phyloP scores from a whole-genome alignment of 2,888 invertebrate genomes.

The Lamproptera curius region DNA sequence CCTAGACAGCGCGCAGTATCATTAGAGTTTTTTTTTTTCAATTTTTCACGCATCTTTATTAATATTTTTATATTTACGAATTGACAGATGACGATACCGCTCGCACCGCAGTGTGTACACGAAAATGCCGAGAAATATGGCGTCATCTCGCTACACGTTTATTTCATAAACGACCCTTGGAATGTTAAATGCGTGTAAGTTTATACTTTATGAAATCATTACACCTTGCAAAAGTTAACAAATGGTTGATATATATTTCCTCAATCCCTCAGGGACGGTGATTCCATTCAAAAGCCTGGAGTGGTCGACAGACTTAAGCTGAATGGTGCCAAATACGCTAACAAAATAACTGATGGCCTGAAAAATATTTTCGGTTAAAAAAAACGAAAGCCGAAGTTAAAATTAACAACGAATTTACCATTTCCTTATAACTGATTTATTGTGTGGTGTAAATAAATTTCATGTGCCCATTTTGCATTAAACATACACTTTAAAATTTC shows the following conservation, averaged over 20 bases:
- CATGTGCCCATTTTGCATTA: too few relatives aligned
- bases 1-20: too few relatives aligned
- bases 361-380: conserved; percentile 42
- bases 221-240: not conserved
- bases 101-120: conserved; percentile 46
- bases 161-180: conserved; percentile 56
- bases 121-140: conserved; percentile 40
- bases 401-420: conserved; percentile 7
- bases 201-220: not conserved
- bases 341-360: conserved; percentile 44
- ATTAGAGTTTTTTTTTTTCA: too few relatives aligned
- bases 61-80: not conserved
- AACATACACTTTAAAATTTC: too few relatives aligned
- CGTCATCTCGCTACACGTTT: conserved; percentile 49
- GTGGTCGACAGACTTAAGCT: conserved; percentile 40
- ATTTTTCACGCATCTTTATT: not conserved
- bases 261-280: conserved; percentile 36
- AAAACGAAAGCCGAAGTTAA: not conserved
- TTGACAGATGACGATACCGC: conserved; percentile 43
- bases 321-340: conserved; percentile 44
- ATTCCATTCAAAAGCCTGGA: conserved; percentile 43
- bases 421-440: conserved; percentile 6
- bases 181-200: conserved; percentile 47
- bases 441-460: too few relatives aligned
- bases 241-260: not conserved